phyloP scores from a whole-genome alignment of 2,888 invertebrate species.

The Thumatha senex region DNA sequence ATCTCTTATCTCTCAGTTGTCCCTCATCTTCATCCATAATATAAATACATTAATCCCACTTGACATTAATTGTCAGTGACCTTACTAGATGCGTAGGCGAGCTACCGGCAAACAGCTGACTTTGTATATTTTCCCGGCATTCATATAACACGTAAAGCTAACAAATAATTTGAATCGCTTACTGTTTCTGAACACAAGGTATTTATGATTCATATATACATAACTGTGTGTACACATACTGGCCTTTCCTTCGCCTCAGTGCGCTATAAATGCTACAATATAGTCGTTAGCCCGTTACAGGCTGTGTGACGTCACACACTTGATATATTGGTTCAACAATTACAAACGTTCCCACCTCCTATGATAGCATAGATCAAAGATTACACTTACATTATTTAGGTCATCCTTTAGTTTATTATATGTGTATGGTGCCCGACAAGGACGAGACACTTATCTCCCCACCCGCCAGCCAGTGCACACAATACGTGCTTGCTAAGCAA shows the following conservation, averaged over 20 bases:
- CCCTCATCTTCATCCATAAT: slow-evolving; percentile 3
- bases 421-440: slow-evolving; percentile 47
- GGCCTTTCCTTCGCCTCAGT: slow-evolving; percentile 55
- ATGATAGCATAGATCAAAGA: slow-evolving; percentile 37
- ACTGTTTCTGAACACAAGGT: slow-evolving; percentile 29
- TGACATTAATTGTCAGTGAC: slow-evolving; percentile 16
- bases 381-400: slow-evolving; percentile 45
- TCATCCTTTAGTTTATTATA: slow-evolving; percentile 47
- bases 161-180: slow-evolving; percentile 23
- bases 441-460: slow-evolving; percentile 53
- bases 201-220: slow-evolving; percentile 27
- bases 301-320: slow-evolving; percentile 49
- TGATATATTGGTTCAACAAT: slow-evolving; percentile 59
- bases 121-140: slow-evolving; percentile 22
- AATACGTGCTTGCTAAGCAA: slow-evolving; percentile 56
- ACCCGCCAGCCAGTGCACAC: slow-evolving; percentile 40
- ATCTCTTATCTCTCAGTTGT: background rate
- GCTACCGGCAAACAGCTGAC: slow-evolving; percentile 22
- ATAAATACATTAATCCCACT: slow-evolving; percentile 3
- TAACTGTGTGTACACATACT: slow-evolving; percentile 30
- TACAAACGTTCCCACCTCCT: slow-evolving; percentile 40
- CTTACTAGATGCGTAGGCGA: slow-evolving; percentile 12
- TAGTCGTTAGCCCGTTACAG: background rate
- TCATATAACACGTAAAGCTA: slow-evolving; percentile 20
- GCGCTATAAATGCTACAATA: slow-evolving; percentile 17